These are phyloP conservation scores for Plebejus anna DNA, from an alignment of 2,888 invertebrate genomes.

Conservation along the genomic window DNA sequence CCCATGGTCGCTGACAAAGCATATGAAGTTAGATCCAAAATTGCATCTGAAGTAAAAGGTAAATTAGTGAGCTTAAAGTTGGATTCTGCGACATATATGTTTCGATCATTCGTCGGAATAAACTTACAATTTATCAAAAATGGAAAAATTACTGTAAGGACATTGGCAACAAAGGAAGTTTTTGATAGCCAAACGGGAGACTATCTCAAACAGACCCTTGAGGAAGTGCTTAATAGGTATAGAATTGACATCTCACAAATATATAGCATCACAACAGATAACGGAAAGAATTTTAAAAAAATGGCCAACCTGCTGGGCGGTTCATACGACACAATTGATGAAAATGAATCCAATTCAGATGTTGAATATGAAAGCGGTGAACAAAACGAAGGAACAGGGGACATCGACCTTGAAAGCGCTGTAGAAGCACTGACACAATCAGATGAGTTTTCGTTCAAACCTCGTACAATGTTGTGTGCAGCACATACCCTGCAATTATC, in stretches of 20 bases:
- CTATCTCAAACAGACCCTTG: conserved; percentile 10
- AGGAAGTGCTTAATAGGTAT: conserved; percentile 3
- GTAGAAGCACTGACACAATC: conserved; percentile 10
- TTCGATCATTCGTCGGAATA: conserved; percentile 14
- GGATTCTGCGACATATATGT: conserved; percentile 19
- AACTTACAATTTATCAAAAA: conserved; percentile 23
- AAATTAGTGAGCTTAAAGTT: conserved; percentile 25
- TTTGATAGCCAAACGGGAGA: conserved; percentile 24
- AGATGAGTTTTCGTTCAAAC: conserved; percentile 2
- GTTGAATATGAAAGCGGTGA: conserved; percentile 20
- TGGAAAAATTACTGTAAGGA: conserved; percentile 17
- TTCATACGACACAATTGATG: background rate
- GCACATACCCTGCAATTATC: conserved; percentile 25
- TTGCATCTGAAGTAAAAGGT: conserved; percentile 4
- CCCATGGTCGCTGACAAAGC: conserved; percentile 17
- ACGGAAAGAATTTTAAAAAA: conserved; percentile 19
- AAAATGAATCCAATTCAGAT: background rate
- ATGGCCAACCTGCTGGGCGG: conserved; percentile 7
- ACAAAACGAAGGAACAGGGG: conserved; percentile 6
- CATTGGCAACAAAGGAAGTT: conserved; percentile 20
- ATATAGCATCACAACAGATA: conserved; percentile 26
- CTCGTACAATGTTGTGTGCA: conserved; percentile 18
- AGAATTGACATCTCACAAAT: conserved; percentile 16
- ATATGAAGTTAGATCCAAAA: conserved; percentile 20
- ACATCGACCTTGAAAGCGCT: background rate